Percentiles rank a stretch among this genome's conserved stretches.
These are phyloP conservation scores for Dasysyrphus tricinctus DNA, from an alignment of 2,888 invertebrate genomes.

Conservation along the genomic window DNA sequence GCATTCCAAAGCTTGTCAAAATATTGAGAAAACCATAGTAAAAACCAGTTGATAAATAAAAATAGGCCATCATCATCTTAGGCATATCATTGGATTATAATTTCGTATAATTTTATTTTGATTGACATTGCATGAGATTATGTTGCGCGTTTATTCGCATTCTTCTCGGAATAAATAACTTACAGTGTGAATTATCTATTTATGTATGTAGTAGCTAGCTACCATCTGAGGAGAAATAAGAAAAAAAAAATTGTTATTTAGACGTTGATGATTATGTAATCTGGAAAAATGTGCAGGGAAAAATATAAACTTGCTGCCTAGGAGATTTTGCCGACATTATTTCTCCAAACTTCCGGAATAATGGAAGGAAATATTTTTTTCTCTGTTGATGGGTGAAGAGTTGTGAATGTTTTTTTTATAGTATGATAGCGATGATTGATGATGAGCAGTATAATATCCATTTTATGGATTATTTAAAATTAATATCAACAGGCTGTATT, in stretches of 20 bases:
- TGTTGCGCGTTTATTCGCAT: slow-evolving; percentile 6
- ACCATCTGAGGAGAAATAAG: background rate
- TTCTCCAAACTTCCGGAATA: slow-evolving; percentile 57
- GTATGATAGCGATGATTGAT: background rate
- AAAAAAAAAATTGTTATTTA: slow-evolving; percentile 36
- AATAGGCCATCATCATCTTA: slow-evolving; percentile 64
- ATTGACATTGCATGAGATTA: slow-evolving; percentile 42
- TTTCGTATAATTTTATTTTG: slow-evolving; percentile 25
- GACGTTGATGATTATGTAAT: slow-evolving; percentile 44
- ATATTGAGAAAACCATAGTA: background rate
- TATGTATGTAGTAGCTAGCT: too few species aligned
- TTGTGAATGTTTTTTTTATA: background rate
- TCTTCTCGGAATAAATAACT: slow-evolving; percentile 4
- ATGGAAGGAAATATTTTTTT: slow-evolving; percentile 41
- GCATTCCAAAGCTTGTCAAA: background rate
- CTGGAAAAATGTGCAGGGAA: slow-evolving; percentile 37
- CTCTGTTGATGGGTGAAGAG: background rate
- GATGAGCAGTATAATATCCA: background rate
- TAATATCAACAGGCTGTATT: background rate
- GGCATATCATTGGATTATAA: slow-evolving; percentile 7
- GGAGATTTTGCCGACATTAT: slow-evolving; percentile 21
- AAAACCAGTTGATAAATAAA: slow-evolving; percentile 2
- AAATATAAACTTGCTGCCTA: slow-evolving; percentile 29
- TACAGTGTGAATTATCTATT: background rate
- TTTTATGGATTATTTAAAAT: background rate